phyloP scores from a whole-genome alignment of 2,113 vertebrate genomes.

The Galbula dea region DNA sequence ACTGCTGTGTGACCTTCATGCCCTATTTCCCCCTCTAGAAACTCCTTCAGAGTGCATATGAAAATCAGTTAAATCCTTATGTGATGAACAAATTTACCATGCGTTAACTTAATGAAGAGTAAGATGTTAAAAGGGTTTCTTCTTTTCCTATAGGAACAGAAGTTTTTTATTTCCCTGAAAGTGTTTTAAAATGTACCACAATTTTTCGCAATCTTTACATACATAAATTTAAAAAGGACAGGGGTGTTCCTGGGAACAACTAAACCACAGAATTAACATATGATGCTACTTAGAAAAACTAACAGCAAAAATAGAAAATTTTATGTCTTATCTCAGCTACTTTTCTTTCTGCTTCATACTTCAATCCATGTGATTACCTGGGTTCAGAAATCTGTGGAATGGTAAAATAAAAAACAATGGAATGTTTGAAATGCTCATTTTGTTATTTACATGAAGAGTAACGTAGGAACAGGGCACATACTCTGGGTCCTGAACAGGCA shows the following conservation, averaged over 20 bases:
- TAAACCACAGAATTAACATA: neutral
- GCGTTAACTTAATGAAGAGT: neutral
- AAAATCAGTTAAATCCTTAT: neutral
- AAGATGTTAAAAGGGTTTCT: neutral
- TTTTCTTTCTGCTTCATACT: neutral
- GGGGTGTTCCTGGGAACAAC: neutral
- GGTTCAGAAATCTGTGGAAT: neutral
- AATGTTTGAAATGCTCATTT: neutral
- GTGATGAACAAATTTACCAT: neutral
- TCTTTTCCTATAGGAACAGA: neutral
- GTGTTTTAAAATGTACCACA: neutral
- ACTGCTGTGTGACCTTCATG: neutral
- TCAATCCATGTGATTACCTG: neutral
- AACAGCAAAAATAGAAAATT: neutral
- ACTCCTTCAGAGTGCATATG: neutral
- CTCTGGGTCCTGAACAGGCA: neutral
- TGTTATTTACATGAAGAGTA: neutral
- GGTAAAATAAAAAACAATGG: neutral
- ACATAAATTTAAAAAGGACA: neutral
- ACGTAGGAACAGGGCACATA: neutral
- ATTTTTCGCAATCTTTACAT: neutral
- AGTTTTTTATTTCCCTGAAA: neutral
- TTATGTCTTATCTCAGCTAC: neutral
- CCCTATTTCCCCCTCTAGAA: neutral
- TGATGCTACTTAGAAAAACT: neutral